A percentile compares a stretch with the other conserved stretches of the same genome.
Evolutionary conservation across 2,888 invertebrate species (phyloP).

Genomic region (Plutella xylostella): DNA sequence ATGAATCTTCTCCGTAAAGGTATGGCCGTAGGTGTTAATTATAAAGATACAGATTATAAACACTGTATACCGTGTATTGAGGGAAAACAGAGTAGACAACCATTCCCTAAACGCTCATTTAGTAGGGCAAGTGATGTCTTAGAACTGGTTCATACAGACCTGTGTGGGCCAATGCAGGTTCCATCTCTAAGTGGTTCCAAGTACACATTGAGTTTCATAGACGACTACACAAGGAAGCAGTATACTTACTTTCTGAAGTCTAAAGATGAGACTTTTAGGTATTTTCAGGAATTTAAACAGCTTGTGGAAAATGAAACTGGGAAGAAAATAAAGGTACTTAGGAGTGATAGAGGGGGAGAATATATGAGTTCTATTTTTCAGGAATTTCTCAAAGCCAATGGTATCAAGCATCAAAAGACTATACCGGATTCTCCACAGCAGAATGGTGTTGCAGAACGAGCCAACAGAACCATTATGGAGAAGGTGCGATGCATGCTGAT

Average conservation of each 20-base stretch:
- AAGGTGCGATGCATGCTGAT: not conserved
- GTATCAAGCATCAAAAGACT: not conserved
- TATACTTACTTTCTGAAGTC: not conserved
- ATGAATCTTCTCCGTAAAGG: no score
- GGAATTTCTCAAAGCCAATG: not conserved
- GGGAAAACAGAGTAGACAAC: no score
- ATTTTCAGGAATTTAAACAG: not conserved
- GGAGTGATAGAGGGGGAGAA: not conserved
- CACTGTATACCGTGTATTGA: no score
- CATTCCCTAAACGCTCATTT: no score
- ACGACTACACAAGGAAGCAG: not conserved
- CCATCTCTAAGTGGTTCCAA: no score
- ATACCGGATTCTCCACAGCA: constrained; percentile 1
- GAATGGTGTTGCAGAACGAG: constrained; percentile 1
- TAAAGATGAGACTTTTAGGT: not conserved
- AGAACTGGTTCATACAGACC: no score
- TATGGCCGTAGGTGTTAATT: no score
- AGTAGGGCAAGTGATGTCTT: no score
- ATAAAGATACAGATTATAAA: no score
- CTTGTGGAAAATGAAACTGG: not conserved
- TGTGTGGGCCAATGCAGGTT: no score
- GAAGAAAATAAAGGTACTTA: not conserved
- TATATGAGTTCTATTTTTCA: not conserved
- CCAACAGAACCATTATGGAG: not conserved
- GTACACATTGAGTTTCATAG: not conserved